Evolutionary conservation across 2,888 invertebrate species (phyloP), one percentile per base, ranked within the genome.

Genomic region (Apomyelois bistriatella): DNA sequence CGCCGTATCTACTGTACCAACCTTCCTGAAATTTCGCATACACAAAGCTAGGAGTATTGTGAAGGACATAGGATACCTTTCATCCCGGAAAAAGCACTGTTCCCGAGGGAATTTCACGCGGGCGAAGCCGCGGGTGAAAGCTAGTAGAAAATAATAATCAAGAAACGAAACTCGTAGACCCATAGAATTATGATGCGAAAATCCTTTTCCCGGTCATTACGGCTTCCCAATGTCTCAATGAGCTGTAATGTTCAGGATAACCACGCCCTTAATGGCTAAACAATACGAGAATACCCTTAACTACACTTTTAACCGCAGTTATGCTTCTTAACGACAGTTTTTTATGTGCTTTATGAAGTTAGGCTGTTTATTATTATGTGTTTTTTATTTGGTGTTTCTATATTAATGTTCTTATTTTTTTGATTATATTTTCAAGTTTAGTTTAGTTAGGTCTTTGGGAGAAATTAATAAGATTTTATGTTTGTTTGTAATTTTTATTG

Each of bases 181-280:
- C 38, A 4, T 13, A 16, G 10, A 16, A 16, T 40, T 12, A 16
- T 40, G 40, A 16, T 9, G 3, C 16, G 40, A 40, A 40, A 15
- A 15, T 40, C 40, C 40, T 16, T 40, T 40, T 40, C 10, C 32
- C 10, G 16, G 10, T 13, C 40, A 15, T 40, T 40, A 40, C 9
- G 16, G 7, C 8, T 9, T 40, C 16, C 16, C 40, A 40, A 40
- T 40, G n/a, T n/a, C n/a, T n/a, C n/a, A n/a, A n/a, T n/a, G n/a
- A 16, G 13, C 40, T 15, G 40, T 16, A 62, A 60, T 58, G 58
- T 58, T 42, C 59, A 59, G 59, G 69, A 68, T 64, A 67, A 64
- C 62, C 63, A 64, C 66, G 37, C 68, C 69, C 68, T 70, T 70
- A 65, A 72, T 62, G 52, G 58, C 50, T 53, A 57, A 48, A 61